Percentiles rank a stretch among this genome's conserved stretches.
phyloP scores from a whole-genome alignment of 2,888 invertebrate species.

The Craniophora ligustri region DNA sequence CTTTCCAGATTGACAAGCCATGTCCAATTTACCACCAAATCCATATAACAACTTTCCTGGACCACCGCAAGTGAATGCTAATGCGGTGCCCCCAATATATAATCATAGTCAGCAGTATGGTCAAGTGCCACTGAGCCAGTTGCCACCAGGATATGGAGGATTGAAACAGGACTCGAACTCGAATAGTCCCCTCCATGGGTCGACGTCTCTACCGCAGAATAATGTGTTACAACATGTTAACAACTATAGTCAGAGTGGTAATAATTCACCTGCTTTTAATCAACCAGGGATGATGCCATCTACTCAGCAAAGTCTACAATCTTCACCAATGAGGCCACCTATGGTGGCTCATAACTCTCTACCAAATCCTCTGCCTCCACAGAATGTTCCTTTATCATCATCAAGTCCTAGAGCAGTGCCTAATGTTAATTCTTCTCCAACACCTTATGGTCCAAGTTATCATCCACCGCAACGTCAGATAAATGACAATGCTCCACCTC shows the following conservation, averaged over 20 bases:
- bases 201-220: conserved; percentile 60
- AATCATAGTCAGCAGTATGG: conserved; percentile 69
- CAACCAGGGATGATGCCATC: conserved; percentile 73
- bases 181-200: conserved; percentile 71
- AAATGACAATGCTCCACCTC: conserved; percentile 83
- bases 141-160: conserved; percentile 71
- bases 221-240: conserved; percentile 69
- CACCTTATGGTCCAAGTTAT: conserved; percentile 66
- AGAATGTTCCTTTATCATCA: conserved; percentile 61
- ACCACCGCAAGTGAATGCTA: conserved; percentile 68
- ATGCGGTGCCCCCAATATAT: conserved; percentile 63
- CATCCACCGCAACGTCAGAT: conserved; percentile 72
- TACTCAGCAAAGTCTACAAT: conserved; percentile 64
- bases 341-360: conserved; percentile 48
- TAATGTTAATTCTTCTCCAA: conserved; percentile 66
- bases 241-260: conserved; percentile 77
- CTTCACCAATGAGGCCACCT: conserved; percentile 69
- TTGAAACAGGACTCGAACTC: conserved; percentile 80
- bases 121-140: conserved; percentile 72
- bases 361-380: conserved; percentile 60
- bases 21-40: conserved; percentile 84
- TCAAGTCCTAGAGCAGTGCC: conserved; percentile 62
- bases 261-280: conserved; percentile 83
- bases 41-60: conserved; percentile 75
- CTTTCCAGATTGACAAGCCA: conserved; percentile 83